Conservation (phyloP, 1,140 invertebrate species). For the Drosophila rufa region DNA sequence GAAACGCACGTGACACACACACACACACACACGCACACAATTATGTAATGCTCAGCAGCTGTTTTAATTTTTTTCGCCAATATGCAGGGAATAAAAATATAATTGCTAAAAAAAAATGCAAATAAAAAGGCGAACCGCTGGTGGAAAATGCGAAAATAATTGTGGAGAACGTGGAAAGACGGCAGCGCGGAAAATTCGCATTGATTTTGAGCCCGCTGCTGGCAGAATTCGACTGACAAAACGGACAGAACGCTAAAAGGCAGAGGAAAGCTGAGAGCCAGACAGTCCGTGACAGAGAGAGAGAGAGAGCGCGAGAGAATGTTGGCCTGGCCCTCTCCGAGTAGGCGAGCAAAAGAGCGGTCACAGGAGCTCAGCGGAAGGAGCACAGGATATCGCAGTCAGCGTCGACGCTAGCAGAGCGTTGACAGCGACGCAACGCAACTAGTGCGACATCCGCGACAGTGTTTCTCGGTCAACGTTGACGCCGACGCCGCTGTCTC, state of each 20-base stretch:
- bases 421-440: constrained; percentile 21
- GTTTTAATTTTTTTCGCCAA: constrained; percentile 24
- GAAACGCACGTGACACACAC: constrained; percentile 38
- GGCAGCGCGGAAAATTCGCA: constrained; percentile 39
- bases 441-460: constrained; percentile 24
- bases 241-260: constrained; percentile 8
- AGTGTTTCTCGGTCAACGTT: constrained; percentile 16
- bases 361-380: constrained; percentile 21
- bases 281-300: background rate
- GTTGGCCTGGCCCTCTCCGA: background rate
- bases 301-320: background rate
- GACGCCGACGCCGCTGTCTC: background rate
- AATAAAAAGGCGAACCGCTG: constrained; percentile 10
- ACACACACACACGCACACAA: constrained; percentile 24
- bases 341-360: background rate
- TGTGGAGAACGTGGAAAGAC: constrained; percentile 25
- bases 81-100: constrained; percentile 14
- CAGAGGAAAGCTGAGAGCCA: constrained; percentile 14
- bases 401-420: constrained; percentile 3
- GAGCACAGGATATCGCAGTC: constrained; percentile 26
- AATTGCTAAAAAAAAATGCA: constrained; percentile 2
- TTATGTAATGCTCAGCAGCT: constrained; percentile 66
- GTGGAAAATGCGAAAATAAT: constrained; percentile 12
- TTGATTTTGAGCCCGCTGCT: constrained; percentile 41
- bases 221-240: constrained; percentile 37